Conservation (phyloP, 1,140 invertebrate genomes). For the Wiebesia pumilae region DNA sequence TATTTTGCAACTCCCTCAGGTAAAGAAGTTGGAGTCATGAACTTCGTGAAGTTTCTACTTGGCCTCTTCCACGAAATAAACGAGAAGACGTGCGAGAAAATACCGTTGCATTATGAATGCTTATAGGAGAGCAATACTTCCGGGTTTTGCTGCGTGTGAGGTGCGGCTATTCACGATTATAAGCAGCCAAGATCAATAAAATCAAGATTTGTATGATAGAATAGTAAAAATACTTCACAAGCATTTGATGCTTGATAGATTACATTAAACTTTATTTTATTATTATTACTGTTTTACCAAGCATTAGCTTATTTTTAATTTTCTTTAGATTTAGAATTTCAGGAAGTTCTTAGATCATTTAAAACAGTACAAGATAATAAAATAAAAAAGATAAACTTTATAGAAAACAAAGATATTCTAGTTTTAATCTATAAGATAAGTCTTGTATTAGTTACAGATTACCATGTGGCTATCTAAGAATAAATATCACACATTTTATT, state of each 20-base stretch:
- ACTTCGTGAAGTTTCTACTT: background rate
- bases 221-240: background rate
- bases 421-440: background rate
- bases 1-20: background rate
- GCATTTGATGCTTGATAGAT: too few species aligned
- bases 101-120: background rate
- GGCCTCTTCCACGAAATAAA: background rate
- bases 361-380: background rate
- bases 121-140: background rate
- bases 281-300: too few species aligned
- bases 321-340: too few species aligned
- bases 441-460: background rate
- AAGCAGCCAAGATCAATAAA: background rate
- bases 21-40: background rate
- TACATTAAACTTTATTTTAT: too few species aligned
- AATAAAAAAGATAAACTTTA: background rate
- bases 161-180: too few species aligned
- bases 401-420: background rate
- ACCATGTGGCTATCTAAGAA: too few species aligned
- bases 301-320: too few species aligned
- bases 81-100: background rate
- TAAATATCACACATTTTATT: too few species aligned
- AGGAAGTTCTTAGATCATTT: too few species aligned
- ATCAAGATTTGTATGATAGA: background rate
- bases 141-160: background rate